Percentiles rank a stretch among this genome's conserved stretches.
These are phyloP conservation scores for Somateria mollissima DNA, from an alignment of 2,797 vertebrate genomes.

Conservation along the genomic window DNA sequence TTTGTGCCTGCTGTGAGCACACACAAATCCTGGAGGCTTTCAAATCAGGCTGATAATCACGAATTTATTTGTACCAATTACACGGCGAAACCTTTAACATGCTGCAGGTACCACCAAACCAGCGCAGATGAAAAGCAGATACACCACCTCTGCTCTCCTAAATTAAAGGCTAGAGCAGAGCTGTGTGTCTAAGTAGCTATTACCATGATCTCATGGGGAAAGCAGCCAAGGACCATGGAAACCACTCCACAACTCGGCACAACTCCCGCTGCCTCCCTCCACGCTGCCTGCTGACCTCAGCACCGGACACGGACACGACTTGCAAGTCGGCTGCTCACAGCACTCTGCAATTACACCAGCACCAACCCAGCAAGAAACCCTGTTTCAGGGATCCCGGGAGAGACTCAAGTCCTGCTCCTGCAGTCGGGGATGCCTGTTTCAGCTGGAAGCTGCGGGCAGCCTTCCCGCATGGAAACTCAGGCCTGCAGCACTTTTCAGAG, in stretches of 20 bases:
- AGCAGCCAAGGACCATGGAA: constrained; percentile 54
- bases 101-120: background rate
- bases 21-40: background rate
- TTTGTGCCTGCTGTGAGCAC: background rate
- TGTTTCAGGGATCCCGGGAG: background rate
- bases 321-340: background rate
- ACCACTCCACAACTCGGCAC: constrained; percentile 44
- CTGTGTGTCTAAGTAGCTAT: constrained; percentile 18
- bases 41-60: background rate
- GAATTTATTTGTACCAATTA: background rate
- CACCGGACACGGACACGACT: background rate
- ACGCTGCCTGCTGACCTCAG: background rate
- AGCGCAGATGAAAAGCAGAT: background rate
- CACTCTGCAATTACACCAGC: background rate
- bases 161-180: constrained; percentile 41
- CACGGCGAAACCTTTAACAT: background rate
- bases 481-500: background rate
- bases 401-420: background rate
- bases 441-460: background rate
- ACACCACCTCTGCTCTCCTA: background rate
- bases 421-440: background rate
- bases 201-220: constrained; percentile 62
- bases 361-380: background rate
- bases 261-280: constrained; percentile 15
- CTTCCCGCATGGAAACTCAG: background rate